Percentiles rank a stretch among this genome's conserved stretches.
Evolutionary conservation across 2,888 invertebrate species (phyloP).

Genomic region (Listrodromus nycthemerus): DNA sequence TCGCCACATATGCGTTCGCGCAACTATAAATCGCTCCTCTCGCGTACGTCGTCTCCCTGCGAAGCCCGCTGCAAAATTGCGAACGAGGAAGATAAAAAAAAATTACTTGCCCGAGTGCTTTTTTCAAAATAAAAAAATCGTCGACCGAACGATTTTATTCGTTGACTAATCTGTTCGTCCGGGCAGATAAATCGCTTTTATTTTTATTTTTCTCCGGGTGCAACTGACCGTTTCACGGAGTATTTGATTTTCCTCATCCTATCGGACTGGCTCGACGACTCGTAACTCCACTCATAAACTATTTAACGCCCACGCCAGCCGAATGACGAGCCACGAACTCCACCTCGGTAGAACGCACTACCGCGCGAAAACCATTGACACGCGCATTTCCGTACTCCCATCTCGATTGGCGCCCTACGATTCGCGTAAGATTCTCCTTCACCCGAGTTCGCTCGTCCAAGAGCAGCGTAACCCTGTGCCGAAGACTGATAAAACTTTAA

Average conservation of each 20-base stretch:
- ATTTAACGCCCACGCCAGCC: constrained; percentile 30
- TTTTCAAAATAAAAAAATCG: too few species aligned
- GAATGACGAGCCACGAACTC: constrained; percentile 34
- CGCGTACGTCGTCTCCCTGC: background rate
- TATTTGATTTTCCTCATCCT: background rate
- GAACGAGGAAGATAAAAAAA: background rate
- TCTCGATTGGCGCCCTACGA: background rate
- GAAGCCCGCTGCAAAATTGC: background rate
- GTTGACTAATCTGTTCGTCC: background rate
- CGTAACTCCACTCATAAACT: constrained; percentile 23
- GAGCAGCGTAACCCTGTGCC: constrained; percentile 41
- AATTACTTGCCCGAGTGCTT: background rate
- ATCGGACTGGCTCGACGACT: constrained; percentile 17
- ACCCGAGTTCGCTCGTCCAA: constrained; percentile 14
- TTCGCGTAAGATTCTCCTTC: constrained; percentile 32
- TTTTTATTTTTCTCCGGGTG: background rate
- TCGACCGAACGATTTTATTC: too few species aligned
- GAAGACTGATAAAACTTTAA: constrained; percentile 66
- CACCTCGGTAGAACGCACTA: background rate
- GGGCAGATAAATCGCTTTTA: background rate
- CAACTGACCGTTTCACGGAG: background rate
- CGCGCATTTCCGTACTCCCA: constrained; percentile 17
- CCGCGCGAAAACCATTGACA: background rate
- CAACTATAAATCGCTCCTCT: background rate
- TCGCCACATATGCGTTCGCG: background rate